Percentiles rank a stretch among this genome's conserved stretches.
Conservation (phyloP, 37 sponge, comb jelly and placozoan species). For the Halisarca cf. caerulea region DNA sequence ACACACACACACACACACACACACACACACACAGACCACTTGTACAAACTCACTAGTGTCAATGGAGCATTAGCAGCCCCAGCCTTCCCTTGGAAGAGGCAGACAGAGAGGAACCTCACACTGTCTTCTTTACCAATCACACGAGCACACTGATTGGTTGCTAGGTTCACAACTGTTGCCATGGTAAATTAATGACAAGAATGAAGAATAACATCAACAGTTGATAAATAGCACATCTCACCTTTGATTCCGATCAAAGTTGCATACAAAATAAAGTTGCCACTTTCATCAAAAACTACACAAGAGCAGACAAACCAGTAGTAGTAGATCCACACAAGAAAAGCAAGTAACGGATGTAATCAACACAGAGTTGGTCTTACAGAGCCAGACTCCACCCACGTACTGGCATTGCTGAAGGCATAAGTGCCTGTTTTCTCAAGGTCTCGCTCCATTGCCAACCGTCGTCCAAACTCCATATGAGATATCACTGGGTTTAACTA, state of each 20-base stretch:
- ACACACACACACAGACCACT: too few relatives aligned
- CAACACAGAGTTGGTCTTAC: too few relatives aligned
- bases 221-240: neutral
- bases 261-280: slow-evolving; percentile 81
- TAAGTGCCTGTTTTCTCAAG: slow-evolving; percentile 77
- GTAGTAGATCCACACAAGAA: too few relatives aligned
- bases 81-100: slow-evolving; percentile 77
- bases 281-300: slow-evolving; percentile 92
- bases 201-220: neutral
- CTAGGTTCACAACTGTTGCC: slow-evolving; percentile 71
- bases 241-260: slow-evolving; percentile 93
- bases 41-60: slow-evolving; percentile 43
- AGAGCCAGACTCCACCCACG: neutral
- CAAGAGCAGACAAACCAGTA: too few relatives aligned
- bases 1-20: too few relatives aligned
- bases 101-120: slow-evolving; percentile 63
- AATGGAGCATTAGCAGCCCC: slow-evolving; percentile 41
- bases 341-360: too few relatives aligned
- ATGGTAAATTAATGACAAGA: neutral
- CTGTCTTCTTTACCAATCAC: slow-evolving; percentile 91
- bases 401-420: slow-evolving; percentile 54
- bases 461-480: slow-evolving; percentile 92
- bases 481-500: slow-evolving; percentile 65
- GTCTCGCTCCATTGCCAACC: slow-evolving; percentile 88
- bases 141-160: slow-evolving; percentile 85